Base-by-base conservation (phyloP, 2,113 vertebrate genomes). In the Fulmarus glacialis region DNA sequence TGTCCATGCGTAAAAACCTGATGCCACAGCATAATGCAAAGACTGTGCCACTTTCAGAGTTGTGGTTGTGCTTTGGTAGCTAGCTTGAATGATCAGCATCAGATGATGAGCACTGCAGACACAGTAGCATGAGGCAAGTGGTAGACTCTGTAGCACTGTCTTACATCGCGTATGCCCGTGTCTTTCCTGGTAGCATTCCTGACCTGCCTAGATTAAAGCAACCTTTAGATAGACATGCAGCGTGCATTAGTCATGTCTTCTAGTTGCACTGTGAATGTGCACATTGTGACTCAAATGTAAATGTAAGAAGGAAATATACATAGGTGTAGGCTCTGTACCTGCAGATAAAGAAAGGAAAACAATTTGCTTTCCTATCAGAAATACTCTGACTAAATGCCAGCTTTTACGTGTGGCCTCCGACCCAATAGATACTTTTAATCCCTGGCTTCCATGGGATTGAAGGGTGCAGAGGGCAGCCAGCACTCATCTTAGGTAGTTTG, bases 121-220 rank as follows among this genome's bases (percentile, higher is more conserved):
- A 2, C 10, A 5, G 62, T 3, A 27, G 34, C 7, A 2, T 5
- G 30, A 32, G 45, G 2, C 32, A 8, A 27, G 45, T 2, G 12
- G 2, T 14, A 55, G 58, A 6, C 58, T n/a, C 56, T 15, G 42
- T 26, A 19, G 8, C 60, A 2, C 70, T n/a, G 42, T 1, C 32
- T 2, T 0, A 1, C 0, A 0, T 3, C 12, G n/a, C 26, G 2
- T 1, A 4, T 0, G 3, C n/a, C 77, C 2, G 5, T 74, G 29
- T 26, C 79, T 42, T 26, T 43, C 27, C 53, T 75, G 71, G 24
- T 52, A n/a, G 50, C 22, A 5, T 55, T 64, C 70, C 71, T 88
- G 80, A 53, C 53, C 36, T 70, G 12, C 47, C 53, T 56, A 7
- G 53, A 27, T 10, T 8, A 64, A 53, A 56, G 32, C 26, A 30